These are phyloP conservation scores for Dynastes hyllus DNA, from an alignment of 2,888 invertebrate species.

Conservation along the genomic window DNA sequence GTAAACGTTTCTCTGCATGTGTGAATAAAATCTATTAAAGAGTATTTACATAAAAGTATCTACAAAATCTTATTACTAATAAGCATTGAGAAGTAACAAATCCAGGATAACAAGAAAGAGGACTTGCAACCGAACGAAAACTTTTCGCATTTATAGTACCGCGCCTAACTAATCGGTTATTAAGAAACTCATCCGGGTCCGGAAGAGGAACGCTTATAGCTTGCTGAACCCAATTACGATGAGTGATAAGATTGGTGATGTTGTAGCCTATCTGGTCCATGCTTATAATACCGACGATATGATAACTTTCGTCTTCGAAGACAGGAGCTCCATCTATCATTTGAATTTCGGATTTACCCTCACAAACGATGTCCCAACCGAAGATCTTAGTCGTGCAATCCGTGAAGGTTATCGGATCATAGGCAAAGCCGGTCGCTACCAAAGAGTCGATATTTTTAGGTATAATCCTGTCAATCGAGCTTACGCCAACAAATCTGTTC, in stretches of 20 bases:
- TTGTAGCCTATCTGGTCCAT: background rate
- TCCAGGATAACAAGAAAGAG: too few relatives aligned
- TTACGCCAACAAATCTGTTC: background rate
- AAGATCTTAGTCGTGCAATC: background rate
- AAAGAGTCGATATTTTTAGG: background rate
- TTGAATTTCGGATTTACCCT: background rate
- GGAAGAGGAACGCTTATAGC: background rate
- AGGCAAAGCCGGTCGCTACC: background rate
- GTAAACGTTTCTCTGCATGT: too few relatives aligned
- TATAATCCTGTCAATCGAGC: background rate
- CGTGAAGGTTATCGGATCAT: background rate
- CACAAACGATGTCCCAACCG: background rate
- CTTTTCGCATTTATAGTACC: too few relatives aligned
- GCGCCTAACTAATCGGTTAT: too few relatives aligned
- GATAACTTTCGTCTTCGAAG: background rate
- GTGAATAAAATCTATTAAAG: too few relatives aligned
- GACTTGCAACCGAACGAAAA: too few relatives aligned
- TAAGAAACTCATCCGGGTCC: too few relatives aligned
- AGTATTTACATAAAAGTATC: too few relatives aligned
- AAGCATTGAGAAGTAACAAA: too few relatives aligned
- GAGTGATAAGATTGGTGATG: conserved; percentile 3
- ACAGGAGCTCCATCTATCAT: background rate
- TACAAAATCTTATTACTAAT: too few relatives aligned
- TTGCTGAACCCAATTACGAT: conserved; percentile 4
- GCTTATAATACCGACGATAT: background rate